A percentile compares a stretch with the other conserved stretches of the same genome.
phyloP scores from a whole-genome alignment of 2,888 invertebrate species.

The Pterostichus niger region DNA sequence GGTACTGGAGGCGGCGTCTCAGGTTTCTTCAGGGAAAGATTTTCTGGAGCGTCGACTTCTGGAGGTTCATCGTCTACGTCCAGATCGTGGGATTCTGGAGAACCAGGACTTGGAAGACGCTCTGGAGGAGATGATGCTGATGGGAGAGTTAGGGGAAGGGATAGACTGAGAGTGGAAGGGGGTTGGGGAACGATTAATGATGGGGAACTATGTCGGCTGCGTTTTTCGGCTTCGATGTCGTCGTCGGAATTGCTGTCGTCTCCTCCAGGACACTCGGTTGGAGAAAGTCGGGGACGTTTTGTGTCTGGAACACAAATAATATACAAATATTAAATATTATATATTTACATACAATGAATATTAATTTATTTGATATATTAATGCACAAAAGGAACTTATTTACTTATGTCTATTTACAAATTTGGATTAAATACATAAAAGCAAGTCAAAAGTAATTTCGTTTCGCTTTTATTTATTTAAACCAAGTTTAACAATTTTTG shows the following conservation, averaged over 20 bases:
- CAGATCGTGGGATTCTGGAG: constrained; percentile 77
- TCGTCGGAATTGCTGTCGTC: constrained; percentile 77
- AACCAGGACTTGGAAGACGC: constrained; percentile 75
- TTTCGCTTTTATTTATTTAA: no score
- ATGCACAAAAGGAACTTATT: no score
- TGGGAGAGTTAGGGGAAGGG: constrained; percentile 77
- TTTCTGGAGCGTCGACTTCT: constrained; percentile 84
- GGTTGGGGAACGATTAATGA: constrained; percentile 72
- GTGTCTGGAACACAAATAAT: constrained; percentile 70
- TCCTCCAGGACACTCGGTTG: constrained; percentile 75
- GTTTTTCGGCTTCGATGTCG: constrained; percentile 75
- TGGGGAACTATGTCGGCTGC: constrained; percentile 73
- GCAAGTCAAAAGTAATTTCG: no score
- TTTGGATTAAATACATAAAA: no score
- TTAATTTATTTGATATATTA: no score
- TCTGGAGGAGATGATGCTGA: constrained; percentile 70
- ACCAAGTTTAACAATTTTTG: no score
- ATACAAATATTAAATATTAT: no score
- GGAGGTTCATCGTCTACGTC: constrained; percentile 79
- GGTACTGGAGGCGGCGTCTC: constrained; percentile 76
- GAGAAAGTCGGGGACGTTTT: constrained; percentile 77
- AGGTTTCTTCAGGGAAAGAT: constrained; percentile 88
- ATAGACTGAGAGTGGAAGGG: constrained; percentile 77
- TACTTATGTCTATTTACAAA: no score
- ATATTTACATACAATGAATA: no score